phyloP scores from a whole-genome alignment of 2,888 invertebrate species.

The Athrips mouffetella region DNA sequence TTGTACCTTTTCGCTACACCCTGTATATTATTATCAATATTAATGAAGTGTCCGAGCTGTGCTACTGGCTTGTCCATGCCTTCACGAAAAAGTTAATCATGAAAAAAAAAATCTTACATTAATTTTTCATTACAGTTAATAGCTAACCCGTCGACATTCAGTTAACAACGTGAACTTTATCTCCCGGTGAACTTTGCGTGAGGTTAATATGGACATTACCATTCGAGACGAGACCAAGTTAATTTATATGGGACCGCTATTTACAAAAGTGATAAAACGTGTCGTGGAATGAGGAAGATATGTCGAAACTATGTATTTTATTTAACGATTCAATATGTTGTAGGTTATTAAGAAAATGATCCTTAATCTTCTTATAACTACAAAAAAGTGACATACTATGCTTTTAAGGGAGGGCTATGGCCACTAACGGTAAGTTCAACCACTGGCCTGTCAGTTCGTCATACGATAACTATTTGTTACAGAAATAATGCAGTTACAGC shows the following conservation, averaged over 20 bases:
- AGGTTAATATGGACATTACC: not conserved
- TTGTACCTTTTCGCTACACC: not conserved
- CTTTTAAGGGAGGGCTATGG: too few relatives aligned
- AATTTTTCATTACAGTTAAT: conserved; percentile 5
- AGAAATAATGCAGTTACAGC: too few relatives aligned
- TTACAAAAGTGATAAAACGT: conserved; percentile 2
- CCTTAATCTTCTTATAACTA: too few relatives aligned
- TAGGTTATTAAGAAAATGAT: not conserved
- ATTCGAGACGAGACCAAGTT: not conserved
- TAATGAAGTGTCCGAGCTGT: too few relatives aligned
- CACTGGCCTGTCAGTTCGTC: too few relatives aligned
- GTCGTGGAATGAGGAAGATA: not conserved
- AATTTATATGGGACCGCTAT: conserved; percentile 5
- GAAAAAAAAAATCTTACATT: too few relatives aligned
- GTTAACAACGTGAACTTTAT: conserved; percentile 7
- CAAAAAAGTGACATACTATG: too few relatives aligned
- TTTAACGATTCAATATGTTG: not conserved
- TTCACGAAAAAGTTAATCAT: too few relatives aligned
- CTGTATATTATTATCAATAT: not conserved
- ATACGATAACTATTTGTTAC: too few relatives aligned
- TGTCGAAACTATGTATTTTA: not conserved
- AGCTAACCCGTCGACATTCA: conserved; percentile 8
- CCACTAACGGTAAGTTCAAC: too few relatives aligned
- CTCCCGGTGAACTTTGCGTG: too few relatives aligned
- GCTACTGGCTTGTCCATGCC: too few relatives aligned